Conservation (phyloP, 2,797 vertebrate species). For the Chanos chanos region DNA sequence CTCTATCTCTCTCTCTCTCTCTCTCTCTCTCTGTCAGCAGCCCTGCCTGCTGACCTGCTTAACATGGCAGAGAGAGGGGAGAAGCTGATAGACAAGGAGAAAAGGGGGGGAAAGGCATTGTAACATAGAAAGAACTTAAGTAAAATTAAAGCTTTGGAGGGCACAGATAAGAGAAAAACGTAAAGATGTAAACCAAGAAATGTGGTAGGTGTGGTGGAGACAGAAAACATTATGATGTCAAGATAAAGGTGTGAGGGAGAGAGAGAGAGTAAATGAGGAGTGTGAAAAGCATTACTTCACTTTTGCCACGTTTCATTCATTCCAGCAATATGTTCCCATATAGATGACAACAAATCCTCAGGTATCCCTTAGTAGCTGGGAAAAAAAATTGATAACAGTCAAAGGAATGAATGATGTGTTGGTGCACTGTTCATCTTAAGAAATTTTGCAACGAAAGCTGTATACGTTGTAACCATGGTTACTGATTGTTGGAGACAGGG, state of each 20-base stretch:
- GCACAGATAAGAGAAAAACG: background rate
- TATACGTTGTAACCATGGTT: too few relatives aligned
- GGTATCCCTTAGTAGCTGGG: too few relatives aligned
- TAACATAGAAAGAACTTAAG: background rate
- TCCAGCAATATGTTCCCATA: background rate
- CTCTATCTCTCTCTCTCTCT: conserved; percentile 10
- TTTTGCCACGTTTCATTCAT: conserved; percentile 25
- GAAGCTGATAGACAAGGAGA: conserved; percentile 1
- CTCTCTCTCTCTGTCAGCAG: conserved; percentile 24
- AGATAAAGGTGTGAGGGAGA: conserved; percentile 17
- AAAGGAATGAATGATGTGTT: too few relatives aligned
- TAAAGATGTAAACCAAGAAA: background rate
- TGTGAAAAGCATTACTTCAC: conserved; percentile 27
- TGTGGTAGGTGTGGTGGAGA: background rate
- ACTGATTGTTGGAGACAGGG: too few relatives aligned
- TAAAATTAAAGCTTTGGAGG: too few relatives aligned
- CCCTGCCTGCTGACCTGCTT: conserved; percentile 43
- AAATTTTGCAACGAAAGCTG: too few relatives aligned
- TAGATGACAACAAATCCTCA: background rate
- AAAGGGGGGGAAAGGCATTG: background rate
- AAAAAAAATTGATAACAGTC: too few relatives aligned
- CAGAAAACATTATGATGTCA: conserved; percentile 16
- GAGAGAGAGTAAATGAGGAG: conserved; percentile 5
- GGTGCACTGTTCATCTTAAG: too few relatives aligned
- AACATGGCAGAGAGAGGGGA: conserved; percentile 31